phyloP scores from a whole-genome alignment of 2,888 invertebrate genomes.

The Caenorhabditis auriculariae region DNA sequence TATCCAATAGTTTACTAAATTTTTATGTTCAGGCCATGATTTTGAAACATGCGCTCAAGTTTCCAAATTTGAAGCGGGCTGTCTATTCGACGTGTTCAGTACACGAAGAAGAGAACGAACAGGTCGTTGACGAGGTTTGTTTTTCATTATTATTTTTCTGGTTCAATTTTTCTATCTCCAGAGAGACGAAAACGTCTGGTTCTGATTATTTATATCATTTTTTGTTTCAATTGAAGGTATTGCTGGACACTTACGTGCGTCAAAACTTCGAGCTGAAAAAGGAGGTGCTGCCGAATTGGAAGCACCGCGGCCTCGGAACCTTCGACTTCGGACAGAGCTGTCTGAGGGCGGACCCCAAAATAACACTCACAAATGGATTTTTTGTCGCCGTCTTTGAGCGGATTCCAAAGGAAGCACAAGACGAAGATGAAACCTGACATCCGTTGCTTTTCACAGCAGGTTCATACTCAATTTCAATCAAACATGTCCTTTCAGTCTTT shows the following conservation, averaged over 20 bases:
- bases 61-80: constrained; percentile 81
- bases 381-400: constrained; percentile 84
- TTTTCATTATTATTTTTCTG: not conserved
- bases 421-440: too few relatives aligned
- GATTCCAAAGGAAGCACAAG: too few relatives aligned
- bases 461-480: too few relatives aligned
- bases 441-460: too few relatives aligned
- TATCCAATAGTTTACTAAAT: not conserved
- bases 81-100: constrained; percentile 96
- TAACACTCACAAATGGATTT: constrained; percentile 80
- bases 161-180: not conserved
- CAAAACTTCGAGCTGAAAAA: constrained; percentile 50
- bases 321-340: constrained; percentile 70
- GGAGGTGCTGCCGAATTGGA: constrained; percentile 69
- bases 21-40: constrained; percentile 74
- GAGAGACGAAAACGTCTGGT: not conserved
- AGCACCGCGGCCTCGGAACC: constrained; percentile 47
- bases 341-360: constrained; percentile 77
- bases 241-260: constrained; percentile 37
- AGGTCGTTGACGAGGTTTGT: constrained; percentile 78
- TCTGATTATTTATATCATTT: not conserved
- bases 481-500: too few relatives aligned
- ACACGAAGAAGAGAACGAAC: constrained; percentile 86
- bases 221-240: constrained; percentile 10
- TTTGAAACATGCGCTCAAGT: constrained; percentile 80